Percentiles rank a stretch among this genome's conserved stretches.
Evolutionary conservation across 2,888 invertebrate species (phyloP).

Genomic region (Dioctria linearis): DNA sequence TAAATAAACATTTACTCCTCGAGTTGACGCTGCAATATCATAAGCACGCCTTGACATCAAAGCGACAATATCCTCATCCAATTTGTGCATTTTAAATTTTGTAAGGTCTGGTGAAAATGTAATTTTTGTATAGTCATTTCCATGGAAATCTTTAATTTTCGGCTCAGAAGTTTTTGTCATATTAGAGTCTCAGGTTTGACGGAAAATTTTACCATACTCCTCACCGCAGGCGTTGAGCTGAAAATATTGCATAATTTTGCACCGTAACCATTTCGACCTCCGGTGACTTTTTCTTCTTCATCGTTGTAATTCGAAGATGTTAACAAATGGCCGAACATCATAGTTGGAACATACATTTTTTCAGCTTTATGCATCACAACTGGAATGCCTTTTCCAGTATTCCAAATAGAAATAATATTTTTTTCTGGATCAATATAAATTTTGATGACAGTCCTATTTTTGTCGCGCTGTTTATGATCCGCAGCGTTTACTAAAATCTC

Average conservation of each 20-base stretch:
- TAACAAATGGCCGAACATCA: slow-evolving; percentile 98
- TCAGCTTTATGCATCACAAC: slow-evolving; percentile 98
- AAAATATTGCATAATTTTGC: slow-evolving; percentile 99
- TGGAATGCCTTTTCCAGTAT: slow-evolving; percentile 95
- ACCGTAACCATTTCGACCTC: slow-evolving; percentile 98
- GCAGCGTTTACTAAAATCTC: slow-evolving; percentile 99
- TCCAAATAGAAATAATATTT: slow-evolving; percentile 93
- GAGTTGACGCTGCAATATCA: slow-evolving; percentile 93
- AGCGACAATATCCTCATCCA: slow-evolving; percentile 94
- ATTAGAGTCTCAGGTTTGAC: slow-evolving; percentile 96
- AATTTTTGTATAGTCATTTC: slow-evolving; percentile 91
- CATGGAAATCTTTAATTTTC: slow-evolving; percentile 80
- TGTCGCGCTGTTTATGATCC: slow-evolving; percentile 96
- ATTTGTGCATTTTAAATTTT: slow-evolving; percentile 94
- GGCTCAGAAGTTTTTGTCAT: slow-evolving; percentile 95
- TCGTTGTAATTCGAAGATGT: slow-evolving; percentile 99
- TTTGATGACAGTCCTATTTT: slow-evolving; percentile 91
- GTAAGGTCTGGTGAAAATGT: slow-evolving; percentile 94
- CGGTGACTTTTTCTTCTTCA: slow-evolving; percentile 95
- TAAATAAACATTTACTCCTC: slow-evolving; percentile 91
- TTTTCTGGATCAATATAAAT: slow-evolving; percentile 90
- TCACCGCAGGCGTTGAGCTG: slow-evolving; percentile 90
- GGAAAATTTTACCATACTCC: slow-evolving; percentile 90
- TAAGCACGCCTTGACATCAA: slow-evolving; percentile 95
- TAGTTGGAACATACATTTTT: slow-evolving; percentile 98